These are phyloP conservation scores for Acrocephalus arundinaceus DNA, from an alignment of 2,113 vertebrate species.

Conservation along the genomic window DNA sequence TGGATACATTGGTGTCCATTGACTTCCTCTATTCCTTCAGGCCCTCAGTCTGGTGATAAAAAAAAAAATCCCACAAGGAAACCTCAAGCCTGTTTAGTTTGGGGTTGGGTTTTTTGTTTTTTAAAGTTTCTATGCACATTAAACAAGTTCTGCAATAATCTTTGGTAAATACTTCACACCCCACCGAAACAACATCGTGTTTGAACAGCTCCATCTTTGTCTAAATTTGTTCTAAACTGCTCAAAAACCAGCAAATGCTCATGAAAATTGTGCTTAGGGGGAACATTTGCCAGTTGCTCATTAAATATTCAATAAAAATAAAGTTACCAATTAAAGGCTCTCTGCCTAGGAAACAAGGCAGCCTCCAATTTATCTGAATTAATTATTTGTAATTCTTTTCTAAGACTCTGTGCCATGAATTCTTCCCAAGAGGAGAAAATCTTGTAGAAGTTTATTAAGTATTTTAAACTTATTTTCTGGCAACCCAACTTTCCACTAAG, in stretches of 20 bases:
- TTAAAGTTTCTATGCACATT: conserved; percentile 20
- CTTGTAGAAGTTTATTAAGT: background rate
- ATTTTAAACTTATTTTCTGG: background rate
- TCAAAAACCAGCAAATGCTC: background rate
- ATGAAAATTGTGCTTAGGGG: background rate
- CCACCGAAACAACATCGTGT: background rate
- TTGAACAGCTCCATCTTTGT: background rate
- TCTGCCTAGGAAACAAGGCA: background rate
- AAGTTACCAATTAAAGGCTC: background rate
- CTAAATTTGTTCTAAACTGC: background rate
- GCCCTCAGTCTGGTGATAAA: conserved; percentile 65
- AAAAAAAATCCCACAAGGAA: conserved; percentile 49
- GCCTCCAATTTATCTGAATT: background rate
- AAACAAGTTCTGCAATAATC: conserved; percentile 45
- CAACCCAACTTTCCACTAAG: background rate
- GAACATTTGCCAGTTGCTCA: background rate
- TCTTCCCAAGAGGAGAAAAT: background rate
- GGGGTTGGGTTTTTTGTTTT: background rate
- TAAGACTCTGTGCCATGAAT: background rate
- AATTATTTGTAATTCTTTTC: background rate
- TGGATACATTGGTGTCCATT: conserved; percentile 85
- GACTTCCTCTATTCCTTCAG: conserved; percentile 80
- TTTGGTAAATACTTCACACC: background rate
- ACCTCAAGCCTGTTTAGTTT: conserved; percentile 3
- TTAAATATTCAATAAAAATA: background rate